Evolutionary conservation across 1,140 invertebrate species (phyloP), one percentile per base, ranked within the genome.

Genomic region (Paramacrobiotus metropolitanus): DNA sequence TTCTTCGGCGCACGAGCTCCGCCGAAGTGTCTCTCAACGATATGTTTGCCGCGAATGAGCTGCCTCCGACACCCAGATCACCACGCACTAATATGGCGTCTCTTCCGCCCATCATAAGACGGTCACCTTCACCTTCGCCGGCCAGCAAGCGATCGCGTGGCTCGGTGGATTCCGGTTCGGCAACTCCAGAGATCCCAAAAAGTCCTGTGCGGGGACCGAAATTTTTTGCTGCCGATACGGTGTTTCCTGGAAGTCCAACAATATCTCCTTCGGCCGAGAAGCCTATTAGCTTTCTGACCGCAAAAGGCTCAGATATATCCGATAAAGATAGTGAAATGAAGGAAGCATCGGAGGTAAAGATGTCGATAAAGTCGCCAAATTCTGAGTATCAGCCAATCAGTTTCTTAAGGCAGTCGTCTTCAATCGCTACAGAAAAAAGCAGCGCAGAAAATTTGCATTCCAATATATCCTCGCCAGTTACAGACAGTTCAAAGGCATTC

Each of bases 111-210:
- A 55, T 55, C 48, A 55, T 55, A 24, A 15, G 48, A 20, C 48
- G 48, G 15, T 55, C 48, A 9, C 48, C 48, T 55, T 55, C 48
- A 20, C 48, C 48, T 55, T 55, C 48, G 9, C 48, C 48, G 4
- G 15, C 48, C 15, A 15, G 15, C 4, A 55, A 55, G 48, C 48
- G 48, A 4, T 55, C 48, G 15, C 48, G 48, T 24, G 48, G 48
- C 48, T 55, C 48, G 15, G 48, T 55, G 15, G 48, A 55, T 28
- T 20, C 15, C 48, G 48, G 48, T 20, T 9, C 48, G 0, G 24
- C 15, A 15, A 55, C 48, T 15, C 48, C 48, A 55, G 34, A 40
- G n/a, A 40, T 15, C 9, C 48, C 48, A 20, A 15, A 24, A 9
- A 55, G 48, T 55, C 48, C 48, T 9, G 48, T 15, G 4, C 48